A percentile compares a stretch with the other conserved stretches of the same genome.
Evolutionary conservation across 2,888 invertebrate species (phyloP).

Genomic region (Doris montereyensis): DNA sequence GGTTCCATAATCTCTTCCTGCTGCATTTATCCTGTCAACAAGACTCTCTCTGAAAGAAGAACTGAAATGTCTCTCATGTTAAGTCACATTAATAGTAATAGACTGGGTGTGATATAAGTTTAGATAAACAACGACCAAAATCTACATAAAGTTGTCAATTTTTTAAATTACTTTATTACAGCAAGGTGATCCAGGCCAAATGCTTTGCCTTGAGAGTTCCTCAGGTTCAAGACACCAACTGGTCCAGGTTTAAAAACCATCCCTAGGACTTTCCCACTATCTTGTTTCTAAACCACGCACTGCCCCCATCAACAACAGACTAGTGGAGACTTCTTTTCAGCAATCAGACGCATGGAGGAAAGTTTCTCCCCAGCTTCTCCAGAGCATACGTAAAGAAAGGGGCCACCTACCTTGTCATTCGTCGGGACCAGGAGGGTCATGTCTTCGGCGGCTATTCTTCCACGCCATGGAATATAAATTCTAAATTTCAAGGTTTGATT

Average conservation of each 20-base stretch:
- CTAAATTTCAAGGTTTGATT: slow-evolving; percentile 81
- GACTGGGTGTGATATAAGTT: not conserved
- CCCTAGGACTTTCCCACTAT: slow-evolving; percentile 62
- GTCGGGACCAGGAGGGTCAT: slow-evolving; percentile 83
- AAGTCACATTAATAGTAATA: no score
- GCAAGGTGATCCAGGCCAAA: slow-evolving; percentile 44
- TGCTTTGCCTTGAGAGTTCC: slow-evolving; percentile 49
- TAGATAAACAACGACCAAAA: not conserved
- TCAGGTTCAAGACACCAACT: slow-evolving; percentile 53
- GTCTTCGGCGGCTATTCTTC: slow-evolving; percentile 93
- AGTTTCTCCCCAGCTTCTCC: no score
- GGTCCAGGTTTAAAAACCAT: slow-evolving; percentile 56
- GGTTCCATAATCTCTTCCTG: no score
- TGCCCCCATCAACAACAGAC: slow-evolving; percentile 83
- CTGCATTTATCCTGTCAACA: no score
- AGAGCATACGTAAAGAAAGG: no score
- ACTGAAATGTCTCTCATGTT: no score
- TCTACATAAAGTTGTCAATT: not conserved
- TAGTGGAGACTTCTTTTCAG: slow-evolving; percentile 89
- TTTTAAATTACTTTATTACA: slow-evolving; percentile 33
- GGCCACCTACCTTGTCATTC: no score
- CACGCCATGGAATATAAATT: slow-evolving; percentile 82
- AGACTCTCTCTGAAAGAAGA: no score
- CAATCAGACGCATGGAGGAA: slow-evolving; percentile 81
- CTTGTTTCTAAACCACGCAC: slow-evolving; percentile 79